Base-by-base conservation (phyloP, 1,140 invertebrate genomes). In the Leptinotarsa lineolata region DNA sequence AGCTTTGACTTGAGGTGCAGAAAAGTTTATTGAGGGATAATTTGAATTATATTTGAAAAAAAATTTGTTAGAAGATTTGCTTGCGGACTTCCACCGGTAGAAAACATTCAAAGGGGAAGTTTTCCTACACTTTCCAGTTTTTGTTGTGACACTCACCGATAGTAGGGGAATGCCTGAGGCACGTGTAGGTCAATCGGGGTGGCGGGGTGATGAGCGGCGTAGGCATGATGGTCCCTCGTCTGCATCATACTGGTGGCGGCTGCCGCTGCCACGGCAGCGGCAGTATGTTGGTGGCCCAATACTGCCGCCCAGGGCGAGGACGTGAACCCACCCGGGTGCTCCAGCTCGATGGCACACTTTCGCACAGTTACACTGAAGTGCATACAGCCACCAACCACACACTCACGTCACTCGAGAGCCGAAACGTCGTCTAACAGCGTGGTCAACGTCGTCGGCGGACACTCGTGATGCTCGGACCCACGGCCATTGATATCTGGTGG, bases 121-220 rank as follows among this genome's bases (percentile, higher is more conserved):
- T 22, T 22, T 22, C 22, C 2, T 22, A 22, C 22, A 22, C 8
- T 39, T 39, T 39, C 11, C 30, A 11, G 8, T 39, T 30, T 39
- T 39, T 39, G 30, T 39, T 39, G 8, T 39, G 30, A n/a, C 80
- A 84, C 86, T 88, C 84, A 95, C 94, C 93, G 92, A 85, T 95
- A 95, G 85, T 95, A 95, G 63, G 93, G 92, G 83, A 95, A 95
- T 71, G 92, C 92, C 82, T 94, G 93, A 13, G 93, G 92, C 81
- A 95, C 92, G 86, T 95, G 93, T 70, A 95, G 88, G 84, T 95
- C 93, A 91, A 93, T 93, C 46, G 92, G 92, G 89, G 93, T 92
- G 11, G 90, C 87, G 77, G 91, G 88, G 66, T 91, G 86, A 70
- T 84, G 85, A 22, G 85, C 79, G 68, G 86, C 78, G 54, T 84